phyloP scores from a whole-genome alignment of 2,113 vertebrate species.

The Platanista minor region DNA sequence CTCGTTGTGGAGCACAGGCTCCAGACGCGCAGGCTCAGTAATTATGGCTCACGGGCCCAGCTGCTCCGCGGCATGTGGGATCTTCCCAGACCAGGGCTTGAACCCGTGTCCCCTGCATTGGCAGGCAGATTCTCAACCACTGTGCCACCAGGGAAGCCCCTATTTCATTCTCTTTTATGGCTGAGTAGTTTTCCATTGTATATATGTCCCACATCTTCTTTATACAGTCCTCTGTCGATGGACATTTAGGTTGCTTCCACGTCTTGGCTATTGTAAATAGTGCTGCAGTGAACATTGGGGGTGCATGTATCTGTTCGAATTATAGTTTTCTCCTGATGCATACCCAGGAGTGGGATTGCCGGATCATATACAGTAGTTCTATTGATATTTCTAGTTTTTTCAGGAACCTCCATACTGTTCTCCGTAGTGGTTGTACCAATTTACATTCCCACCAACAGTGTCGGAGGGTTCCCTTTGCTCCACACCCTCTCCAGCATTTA shows the following conservation, averaged over 20 bases:
- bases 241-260: not conserved
- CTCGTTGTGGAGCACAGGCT: too few species aligned
- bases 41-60: too few species aligned
- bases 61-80: too few species aligned
- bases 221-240: not conserved
- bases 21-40: too few species aligned
- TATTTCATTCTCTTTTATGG: too few species aligned
- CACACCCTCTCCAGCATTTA: not conserved
- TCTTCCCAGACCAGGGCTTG: too few species aligned
- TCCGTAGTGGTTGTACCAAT: not conserved
- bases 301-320: not conserved
- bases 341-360: not conserved
- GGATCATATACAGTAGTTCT: not conserved
- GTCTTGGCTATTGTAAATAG: not conserved
- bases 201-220: not conserved
- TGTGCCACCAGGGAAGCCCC: too few species aligned
- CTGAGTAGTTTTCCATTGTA: not conserved
- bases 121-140: too few species aligned
- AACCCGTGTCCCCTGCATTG: too few species aligned
- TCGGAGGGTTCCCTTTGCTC: not conserved
- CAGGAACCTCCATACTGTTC: not conserved
- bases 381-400: not conserved
- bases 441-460: not conserved
- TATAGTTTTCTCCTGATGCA: not conserved
- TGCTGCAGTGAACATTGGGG: not conserved